Evolutionary conservation across 2,797 vertebrate genomes (phyloP).

Genomic region (Manis pentadactyla): DNA sequence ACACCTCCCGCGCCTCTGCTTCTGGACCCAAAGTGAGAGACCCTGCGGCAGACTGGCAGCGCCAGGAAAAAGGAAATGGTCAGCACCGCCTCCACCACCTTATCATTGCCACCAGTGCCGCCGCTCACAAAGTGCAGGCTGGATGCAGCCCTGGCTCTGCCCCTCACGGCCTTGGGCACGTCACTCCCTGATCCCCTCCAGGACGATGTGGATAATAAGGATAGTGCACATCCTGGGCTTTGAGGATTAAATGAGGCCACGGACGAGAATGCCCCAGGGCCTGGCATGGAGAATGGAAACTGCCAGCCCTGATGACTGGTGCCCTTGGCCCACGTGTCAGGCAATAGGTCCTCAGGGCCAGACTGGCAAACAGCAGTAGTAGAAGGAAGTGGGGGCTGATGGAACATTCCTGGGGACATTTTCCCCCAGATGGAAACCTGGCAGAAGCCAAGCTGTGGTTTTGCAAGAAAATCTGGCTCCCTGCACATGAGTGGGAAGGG

Average conservation of each 20-base stretch:
- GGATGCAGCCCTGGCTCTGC: neutral
- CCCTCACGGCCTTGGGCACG: neutral
- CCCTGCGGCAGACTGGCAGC: fast-evolving
- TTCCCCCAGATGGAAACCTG: neutral
- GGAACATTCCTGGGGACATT: neutral
- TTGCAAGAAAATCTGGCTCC: neutral
- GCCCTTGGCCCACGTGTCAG: neutral
- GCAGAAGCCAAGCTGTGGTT: neutral
- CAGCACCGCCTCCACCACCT: fast-evolving
- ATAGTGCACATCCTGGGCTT: neutral
- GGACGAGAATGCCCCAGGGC: neutral
- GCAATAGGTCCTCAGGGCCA: neutral
- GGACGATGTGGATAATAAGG: neutral
- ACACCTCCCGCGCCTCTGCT: neutral
- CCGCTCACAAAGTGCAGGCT: neutral
- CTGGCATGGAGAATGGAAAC: neutral
- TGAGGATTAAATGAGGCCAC: neutral
- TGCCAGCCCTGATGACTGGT: neutral
- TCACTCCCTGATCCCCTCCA: neutral
- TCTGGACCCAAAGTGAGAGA: no score
- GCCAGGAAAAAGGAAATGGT: neutral
- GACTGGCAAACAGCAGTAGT: neutral
- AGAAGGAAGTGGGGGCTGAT: neutral
- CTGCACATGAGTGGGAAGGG: no score
- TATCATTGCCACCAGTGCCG: fast-evolving